Evolutionary conservation across 2,888 invertebrate genomes (phyloP), one percentile per base, ranked within the genome.

Genomic region (Prosopocoilus inquinatus): DNA sequence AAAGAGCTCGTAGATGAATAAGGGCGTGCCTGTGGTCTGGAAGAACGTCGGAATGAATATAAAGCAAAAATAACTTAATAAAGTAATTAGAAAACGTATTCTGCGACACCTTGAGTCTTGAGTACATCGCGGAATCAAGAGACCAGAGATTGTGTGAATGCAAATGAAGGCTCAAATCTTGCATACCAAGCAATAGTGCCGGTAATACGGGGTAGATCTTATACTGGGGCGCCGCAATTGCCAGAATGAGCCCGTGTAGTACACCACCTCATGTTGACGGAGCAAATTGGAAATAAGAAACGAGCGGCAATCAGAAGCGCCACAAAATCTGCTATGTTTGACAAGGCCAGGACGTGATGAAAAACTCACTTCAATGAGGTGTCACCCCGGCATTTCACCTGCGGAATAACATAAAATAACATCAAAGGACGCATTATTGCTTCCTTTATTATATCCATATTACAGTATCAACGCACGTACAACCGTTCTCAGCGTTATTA

Each of bases 1-100:
- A 43, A 41, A 48, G 48, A 43, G 32, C n/a, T n/a, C 12, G 34
- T 34, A 47, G 35, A 35, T 41, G 16, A 36, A 41, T 41, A 43
- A 46, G 47, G 41, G 38, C 41, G 11, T 15, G 36, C 32, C 35
- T 38, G 50, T 33, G 46, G 50, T 34, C 20, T 47, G 53, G 32
- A n/a, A 11, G 50, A 41, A 47, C 47, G 36, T 47, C 52, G 59
- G 50, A 57, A 62, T 60, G 64, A 60, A 62, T 61, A 64, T 62
- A 63, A 63, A 62, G 61, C 54, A 60, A 63, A 64, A 64, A 64
- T 63, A 64, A 63, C 59, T 63, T 62, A 63, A 64, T 63, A 63
- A 64, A 63, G 65, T 65, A 65, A 65, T 63, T 62, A 64, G 57
- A 63, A 64, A 64, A 61, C 60, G 59, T 62, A 62, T 61, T 58